These are phyloP conservation scores for Caloenas nicobarica DNA, from an alignment of 2,113 vertebrate genomes.

Conservation along the genomic window DNA sequence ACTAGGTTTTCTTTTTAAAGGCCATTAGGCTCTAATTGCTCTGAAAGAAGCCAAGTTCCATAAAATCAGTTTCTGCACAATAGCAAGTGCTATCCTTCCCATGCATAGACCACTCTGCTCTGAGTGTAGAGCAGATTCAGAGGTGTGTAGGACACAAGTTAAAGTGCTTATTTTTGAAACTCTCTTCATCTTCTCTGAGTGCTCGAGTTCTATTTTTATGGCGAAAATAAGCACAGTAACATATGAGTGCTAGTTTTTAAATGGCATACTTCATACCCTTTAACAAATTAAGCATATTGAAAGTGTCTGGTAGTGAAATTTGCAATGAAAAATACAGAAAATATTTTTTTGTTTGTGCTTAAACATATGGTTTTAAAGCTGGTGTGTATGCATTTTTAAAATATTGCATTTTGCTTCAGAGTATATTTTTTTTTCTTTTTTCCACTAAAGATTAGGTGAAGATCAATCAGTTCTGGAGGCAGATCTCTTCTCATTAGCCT, in stretches of 20 bases:
- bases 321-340: constrained; percentile 38
- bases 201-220: constrained; percentile 42
- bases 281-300: constrained; percentile 29
- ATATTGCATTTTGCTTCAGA: not conserved
- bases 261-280: constrained; percentile 3
- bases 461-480: not conserved
- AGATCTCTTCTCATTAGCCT: not conserved
- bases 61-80: not conserved
- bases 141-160: constrained; percentile 31
- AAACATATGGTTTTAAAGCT: constrained; percentile 50
- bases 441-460: not conserved
- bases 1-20: not conserved
- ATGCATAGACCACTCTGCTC: not conserved
- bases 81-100: not conserved
- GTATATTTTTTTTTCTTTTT: not conserved
- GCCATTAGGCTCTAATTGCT: constrained; percentile 49
- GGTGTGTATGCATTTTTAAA: constrained; percentile 14
- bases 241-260: constrained; percentile 27
- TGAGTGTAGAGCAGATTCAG: not conserved
- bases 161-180: constrained; percentile 39
- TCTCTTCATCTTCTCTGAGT: not conserved
- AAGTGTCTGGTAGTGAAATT: constrained; percentile 24
- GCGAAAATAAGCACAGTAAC: constrained; percentile 12
- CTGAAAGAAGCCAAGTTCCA: not conserved
- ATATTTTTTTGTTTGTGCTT: constrained; percentile 40